Percentiles rank a stretch among this genome's conserved stretches.
Conservation (phyloP, 35 echinoderm and acorn worm species). For the Apostichopus japonicus region DNA sequence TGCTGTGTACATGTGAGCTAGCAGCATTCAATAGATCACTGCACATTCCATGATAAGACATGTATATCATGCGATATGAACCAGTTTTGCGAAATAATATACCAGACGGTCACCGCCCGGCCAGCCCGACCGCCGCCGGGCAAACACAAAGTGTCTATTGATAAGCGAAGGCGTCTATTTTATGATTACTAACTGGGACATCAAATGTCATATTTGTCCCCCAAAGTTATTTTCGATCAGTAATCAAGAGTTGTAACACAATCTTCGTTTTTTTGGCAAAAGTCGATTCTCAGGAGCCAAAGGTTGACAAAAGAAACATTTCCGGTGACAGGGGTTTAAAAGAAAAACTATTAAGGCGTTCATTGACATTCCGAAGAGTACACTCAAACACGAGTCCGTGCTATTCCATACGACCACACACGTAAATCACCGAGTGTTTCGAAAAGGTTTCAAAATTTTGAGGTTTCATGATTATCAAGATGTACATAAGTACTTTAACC, state of each 20-base stretch:
- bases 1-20: too few relatives aligned
- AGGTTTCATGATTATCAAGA: background rate
- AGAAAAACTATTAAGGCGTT: background rate
- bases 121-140: background rate
- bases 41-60: too few relatives aligned
- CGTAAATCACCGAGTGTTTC: background rate
- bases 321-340: conserved; percentile 20
- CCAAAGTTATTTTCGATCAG: conserved; percentile 19
- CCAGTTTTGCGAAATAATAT: too few relatives aligned
- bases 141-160: background rate
- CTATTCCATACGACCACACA: conserved; percentile 25
- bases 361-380: conserved; percentile 2
- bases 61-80: too few relatives aligned
- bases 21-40: too few relatives aligned
- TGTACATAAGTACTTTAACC: background rate
- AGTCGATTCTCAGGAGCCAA: conserved; percentile 3
- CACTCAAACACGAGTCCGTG: background rate
- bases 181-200: conserved; percentile 27
- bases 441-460: background rate
- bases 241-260: background rate
- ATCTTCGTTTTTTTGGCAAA: conserved; percentile 3
- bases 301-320: conserved; percentile 41
- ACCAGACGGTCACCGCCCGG: background rate
- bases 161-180: background rate
- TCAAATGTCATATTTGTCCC: conserved; percentile 41